Evolutionary conservation across 2,888 invertebrate genomes (phyloP).

Genomic region (Cephus pulcher): DNA sequence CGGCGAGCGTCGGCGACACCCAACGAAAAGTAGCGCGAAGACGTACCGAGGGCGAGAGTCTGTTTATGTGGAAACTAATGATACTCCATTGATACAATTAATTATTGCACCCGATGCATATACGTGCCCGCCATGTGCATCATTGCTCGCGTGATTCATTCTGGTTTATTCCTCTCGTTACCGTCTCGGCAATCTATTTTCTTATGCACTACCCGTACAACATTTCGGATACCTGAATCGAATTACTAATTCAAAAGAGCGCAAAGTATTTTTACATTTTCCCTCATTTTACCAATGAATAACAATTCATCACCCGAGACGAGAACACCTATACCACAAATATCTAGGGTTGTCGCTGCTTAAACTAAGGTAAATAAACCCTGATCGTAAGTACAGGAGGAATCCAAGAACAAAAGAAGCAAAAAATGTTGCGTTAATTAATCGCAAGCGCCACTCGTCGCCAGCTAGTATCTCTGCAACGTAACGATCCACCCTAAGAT

Average conservation of each 20-base stretch:
- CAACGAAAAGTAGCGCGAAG: constrained; percentile 2
- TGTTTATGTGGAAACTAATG: neutral
- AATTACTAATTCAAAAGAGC: neutral
- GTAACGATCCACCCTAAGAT: neutral
- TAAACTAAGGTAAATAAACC: neutral
- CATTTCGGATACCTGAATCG: neutral
- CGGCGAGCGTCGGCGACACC: neutral
- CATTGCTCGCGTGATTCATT: constrained; percentile 29
- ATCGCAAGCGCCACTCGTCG: neutral
- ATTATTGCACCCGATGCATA: neutral
- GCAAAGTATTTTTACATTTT: neutral
- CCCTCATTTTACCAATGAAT: neutral
- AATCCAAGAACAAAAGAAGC: neutral
- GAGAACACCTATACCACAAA: neutral
- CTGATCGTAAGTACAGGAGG: neutral
- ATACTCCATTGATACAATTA: constrained; percentile 1
- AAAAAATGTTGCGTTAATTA: neutral
- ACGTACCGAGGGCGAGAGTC: neutral
- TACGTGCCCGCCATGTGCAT: constrained; percentile 19
- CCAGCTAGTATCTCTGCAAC: neutral
- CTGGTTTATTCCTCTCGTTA: constrained; percentile 34
- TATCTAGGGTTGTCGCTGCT: neutral
- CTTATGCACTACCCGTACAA: neutral
- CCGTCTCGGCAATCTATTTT: neutral
- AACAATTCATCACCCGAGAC: neutral